Conservation (phyloP, 1,140 invertebrate genomes). For the Condylostylus longicornis region DNA sequence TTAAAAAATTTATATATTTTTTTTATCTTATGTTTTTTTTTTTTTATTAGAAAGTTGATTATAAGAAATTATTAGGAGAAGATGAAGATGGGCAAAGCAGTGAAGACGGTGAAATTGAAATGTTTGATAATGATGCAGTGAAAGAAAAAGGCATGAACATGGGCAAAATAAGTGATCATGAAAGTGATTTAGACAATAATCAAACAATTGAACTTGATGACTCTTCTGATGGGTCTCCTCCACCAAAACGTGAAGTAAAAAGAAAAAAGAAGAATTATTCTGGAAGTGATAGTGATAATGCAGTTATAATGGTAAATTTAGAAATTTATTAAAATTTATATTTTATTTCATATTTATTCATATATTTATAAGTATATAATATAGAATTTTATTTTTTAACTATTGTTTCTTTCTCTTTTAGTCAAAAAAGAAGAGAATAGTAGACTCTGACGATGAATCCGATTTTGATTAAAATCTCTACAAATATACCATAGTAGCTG, state of each 20-base stretch:
- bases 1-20: background rate
- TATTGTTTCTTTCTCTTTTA: background rate
- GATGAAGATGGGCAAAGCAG: conserved; percentile 17
- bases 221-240: too few species aligned
- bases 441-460: conserved; percentile 11
- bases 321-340: too few species aligned
- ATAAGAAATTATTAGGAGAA: conserved; percentile 17
- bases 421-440: background rate
- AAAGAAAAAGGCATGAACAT: conserved; percentile 11
- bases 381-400: background rate
- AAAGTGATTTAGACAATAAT: background rate
- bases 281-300: too few species aligned
- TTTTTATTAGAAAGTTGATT: conserved; percentile 21
- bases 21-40: conserved; percentile 1
- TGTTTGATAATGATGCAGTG: conserved; percentile 34
- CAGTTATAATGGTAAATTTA: too few species aligned
- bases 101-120: conserved; percentile 28
- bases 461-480: conserved; percentile 23
- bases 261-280: too few species aligned
- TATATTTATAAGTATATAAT: background rate
- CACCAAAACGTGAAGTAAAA: too few species aligned
- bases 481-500: too few species aligned
- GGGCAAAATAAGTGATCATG: conserved; percentile 5
- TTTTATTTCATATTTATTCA: background rate
- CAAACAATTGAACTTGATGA: too few species aligned